Evolutionary conservation across 2,888 invertebrate species (phyloP).

Genomic region (Conomelus anceps): DNA sequence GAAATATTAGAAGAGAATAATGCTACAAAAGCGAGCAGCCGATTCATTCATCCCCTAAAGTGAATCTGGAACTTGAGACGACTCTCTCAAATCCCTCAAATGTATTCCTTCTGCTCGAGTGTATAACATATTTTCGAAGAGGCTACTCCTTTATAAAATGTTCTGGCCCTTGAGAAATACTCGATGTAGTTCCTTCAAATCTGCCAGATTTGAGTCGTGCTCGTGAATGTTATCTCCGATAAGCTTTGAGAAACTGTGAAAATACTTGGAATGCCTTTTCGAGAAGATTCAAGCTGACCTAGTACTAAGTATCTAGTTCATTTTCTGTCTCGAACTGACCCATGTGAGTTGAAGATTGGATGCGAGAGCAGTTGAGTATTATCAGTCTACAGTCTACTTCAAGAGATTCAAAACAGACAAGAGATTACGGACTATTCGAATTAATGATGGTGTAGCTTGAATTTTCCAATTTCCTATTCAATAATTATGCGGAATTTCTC

Average conservation of each 20-base stretch:
- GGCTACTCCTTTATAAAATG: neutral
- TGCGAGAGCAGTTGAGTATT: no score
- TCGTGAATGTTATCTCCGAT: neutral
- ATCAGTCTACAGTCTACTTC: no score
- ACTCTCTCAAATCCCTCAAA: neutral
- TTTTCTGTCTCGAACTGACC: no score
- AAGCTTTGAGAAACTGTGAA: neutral
- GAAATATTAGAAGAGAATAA: neutral
- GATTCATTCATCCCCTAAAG: neutral
- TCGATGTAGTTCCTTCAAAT: neutral
- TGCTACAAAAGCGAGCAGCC: neutral
- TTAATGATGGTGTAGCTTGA: no score
- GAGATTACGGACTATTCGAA: no score
- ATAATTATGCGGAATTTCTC: no score
- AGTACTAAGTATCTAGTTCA: neutral
- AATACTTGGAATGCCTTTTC: neutral
- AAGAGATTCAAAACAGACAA: no score
- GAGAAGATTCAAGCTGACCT: neutral
- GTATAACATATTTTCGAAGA: neutral
- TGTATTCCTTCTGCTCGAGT: neutral
- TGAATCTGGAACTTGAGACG: neutral
- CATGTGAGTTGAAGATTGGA: no score
- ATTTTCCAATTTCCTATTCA: no score
- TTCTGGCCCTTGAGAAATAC: neutral
- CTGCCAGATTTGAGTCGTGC: neutral